Conservation (phyloP, 2,113 vertebrate species). For the Tetraodon nigroviridis region DNA sequence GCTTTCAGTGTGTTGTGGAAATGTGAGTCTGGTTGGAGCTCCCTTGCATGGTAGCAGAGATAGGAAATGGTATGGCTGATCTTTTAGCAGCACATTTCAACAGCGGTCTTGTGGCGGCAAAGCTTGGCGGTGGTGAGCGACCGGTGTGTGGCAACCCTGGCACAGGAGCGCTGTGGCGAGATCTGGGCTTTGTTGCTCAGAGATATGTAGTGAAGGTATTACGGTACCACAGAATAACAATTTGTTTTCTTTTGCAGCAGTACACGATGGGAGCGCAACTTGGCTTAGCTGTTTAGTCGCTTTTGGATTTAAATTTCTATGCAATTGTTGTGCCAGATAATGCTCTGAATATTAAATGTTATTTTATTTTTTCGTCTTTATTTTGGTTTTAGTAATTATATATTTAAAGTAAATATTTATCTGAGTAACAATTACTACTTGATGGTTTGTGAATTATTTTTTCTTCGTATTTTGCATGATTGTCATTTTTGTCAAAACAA, state of each 20-base stretch:
- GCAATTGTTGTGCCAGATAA: conserved; percentile 19
- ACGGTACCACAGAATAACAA: conserved; percentile 65
- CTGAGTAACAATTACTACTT: background rate
- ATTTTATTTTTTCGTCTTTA: conserved; percentile 6
- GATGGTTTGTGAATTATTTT: background rate
- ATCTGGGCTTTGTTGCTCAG: conserved; percentile 77
- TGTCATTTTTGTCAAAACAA: too few species aligned
- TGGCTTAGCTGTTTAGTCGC: conserved; percentile 50
- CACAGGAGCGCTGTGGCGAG: conserved; percentile 73
- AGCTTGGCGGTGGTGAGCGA: conserved; percentile 74
- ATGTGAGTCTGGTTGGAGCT: conserved; percentile 75
- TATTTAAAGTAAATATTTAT: conserved; percentile 7
- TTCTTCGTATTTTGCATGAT: background rate
- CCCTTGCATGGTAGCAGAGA: conserved; percentile 63
- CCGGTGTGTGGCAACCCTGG: conserved; percentile 75
- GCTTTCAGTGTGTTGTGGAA: conserved; percentile 71
- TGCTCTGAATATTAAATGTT: conserved; percentile 6
- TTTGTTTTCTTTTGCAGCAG: conserved; percentile 38
- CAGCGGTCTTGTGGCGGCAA: conserved; percentile 74
- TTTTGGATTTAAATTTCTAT: conserved; percentile 32
- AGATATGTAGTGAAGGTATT: conserved; percentile 80
- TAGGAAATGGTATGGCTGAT: conserved; percentile 74
- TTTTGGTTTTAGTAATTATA: conserved; percentile 5
- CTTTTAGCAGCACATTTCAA: conserved; percentile 75
- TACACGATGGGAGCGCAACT: conserved; percentile 42